Evolutionary conservation across 2,797 vertebrate species (phyloP), one percentile per base, ranked within the genome.

Genomic region (Balearica regulorum): DNA sequence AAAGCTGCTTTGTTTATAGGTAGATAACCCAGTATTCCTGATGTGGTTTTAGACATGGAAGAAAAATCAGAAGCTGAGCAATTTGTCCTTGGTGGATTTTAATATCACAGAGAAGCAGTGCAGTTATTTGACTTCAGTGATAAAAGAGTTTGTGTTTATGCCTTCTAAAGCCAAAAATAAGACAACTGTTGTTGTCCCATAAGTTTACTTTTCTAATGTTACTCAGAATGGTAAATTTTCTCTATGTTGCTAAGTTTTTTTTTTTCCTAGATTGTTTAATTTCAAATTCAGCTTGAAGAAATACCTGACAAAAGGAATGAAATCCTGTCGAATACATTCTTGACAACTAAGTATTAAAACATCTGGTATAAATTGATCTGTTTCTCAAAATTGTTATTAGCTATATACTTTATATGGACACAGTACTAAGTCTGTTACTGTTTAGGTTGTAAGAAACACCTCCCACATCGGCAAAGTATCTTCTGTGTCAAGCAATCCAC

Each of bases 371-470:
- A 92, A 78, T 29, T 8, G 2, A 62, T 62, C 41, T 49, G 31
- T 77, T 94, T 81, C 46, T 92, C 46, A 69, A 69, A 89, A 37
- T 3, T 69, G 53, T 71, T 73, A n/a, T 70, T 81, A 75, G 35
- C 35, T 87, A 10, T 65, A 10, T 62, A 35, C n/a, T 90, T 91
- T 25, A 4, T 49, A 15, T 49, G 64, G 92, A 91, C 29, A 18
- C 19, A 6, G n/a, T 66, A 71, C 85, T 95, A 76, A 97, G 85
- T 84, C 33, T 96, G 39, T 90, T 94, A 46, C 84, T 91, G 77
- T 95, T 94, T 98, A 99, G 99, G 98, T 99, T 85, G 98, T 98
- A 97, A 98, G 99, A 98, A 99, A 98, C 93, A 98, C 98, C 16
- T 99, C 98, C 91, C 98, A 99, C 17, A 94, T 96, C 46, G 98